These are phyloP conservation scores for Odocoileus hemionus DNA, from an alignment of 2,113 vertebrate species.

Conservation along the genomic window DNA sequence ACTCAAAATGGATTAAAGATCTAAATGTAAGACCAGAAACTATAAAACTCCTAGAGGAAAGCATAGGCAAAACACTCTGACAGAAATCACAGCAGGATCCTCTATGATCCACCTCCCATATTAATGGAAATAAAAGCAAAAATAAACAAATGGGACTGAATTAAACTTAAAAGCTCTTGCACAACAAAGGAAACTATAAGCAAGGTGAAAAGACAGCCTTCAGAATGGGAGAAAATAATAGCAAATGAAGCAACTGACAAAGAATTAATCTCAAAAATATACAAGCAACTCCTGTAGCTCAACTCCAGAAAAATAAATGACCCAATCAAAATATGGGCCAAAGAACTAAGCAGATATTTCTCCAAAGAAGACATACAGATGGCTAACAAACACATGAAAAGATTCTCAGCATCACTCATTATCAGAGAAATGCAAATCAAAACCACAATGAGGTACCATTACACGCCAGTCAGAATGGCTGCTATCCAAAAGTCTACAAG, in stretches of 20 bases:
- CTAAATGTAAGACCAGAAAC: neutral
- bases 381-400: neutral
- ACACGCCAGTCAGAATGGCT: neutral
- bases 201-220: neutral
- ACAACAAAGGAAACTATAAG: neutral
- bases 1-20: neutral
- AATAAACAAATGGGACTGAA: neutral
- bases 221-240: neutral
- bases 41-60: neutral
- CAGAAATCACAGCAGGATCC: neutral
- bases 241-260: neutral
- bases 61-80: neutral
- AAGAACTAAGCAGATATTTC: neutral
- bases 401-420: neutral
- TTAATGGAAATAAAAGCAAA: neutral
- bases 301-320: neutral
- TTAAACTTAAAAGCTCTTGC: neutral
- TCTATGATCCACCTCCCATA: neutral
- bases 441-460: neutral
- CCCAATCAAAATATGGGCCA: neutral
- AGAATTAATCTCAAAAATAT: neutral
- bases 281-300: neutral
- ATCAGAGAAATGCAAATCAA: neutral
- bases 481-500: neutral
- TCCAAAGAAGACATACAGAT: neutral